These are phyloP conservation scores for Procambarus clarkii DNA, from an alignment of 1,140 invertebrate species.

Conservation along the genomic window DNA sequence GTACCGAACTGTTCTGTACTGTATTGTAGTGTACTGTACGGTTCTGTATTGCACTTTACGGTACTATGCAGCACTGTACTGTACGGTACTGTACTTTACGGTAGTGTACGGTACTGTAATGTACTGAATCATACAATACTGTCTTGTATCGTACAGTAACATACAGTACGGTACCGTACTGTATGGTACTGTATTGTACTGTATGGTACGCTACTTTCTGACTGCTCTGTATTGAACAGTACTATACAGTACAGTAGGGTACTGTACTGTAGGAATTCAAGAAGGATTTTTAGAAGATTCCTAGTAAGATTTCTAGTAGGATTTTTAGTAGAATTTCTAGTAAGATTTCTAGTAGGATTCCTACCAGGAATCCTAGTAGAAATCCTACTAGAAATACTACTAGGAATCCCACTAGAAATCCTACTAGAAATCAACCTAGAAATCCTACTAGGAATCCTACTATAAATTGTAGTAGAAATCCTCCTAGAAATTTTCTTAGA, in stretches of 20 bases:
- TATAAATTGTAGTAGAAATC: too few relatives aligned
- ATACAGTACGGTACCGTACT: constrained; percentile 66
- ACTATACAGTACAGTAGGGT: constrained; percentile 63
- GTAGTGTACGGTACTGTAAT: constrained; percentile 60
- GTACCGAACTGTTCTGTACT: constrained; percentile 14
- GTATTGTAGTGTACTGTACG: constrained; percentile 29
- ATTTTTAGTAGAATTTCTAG: too few relatives aligned
- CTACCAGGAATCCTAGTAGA: too few relatives aligned
- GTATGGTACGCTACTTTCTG: constrained; percentile 56
- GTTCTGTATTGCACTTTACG: constrained; percentile 44
- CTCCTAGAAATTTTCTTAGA: too few relatives aligned
- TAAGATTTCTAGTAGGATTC: too few relatives aligned
- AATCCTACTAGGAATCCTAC: too few relatives aligned
- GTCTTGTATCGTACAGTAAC: constrained; percentile 69
- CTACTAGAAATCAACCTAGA: too few relatives aligned
- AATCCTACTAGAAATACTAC: too few relatives aligned
- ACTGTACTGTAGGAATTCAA: too few relatives aligned
- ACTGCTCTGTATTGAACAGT: constrained; percentile 36
- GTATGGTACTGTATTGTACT: constrained; percentile 57
- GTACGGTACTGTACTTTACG: constrained; percentile 30
- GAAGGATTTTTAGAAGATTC: too few relatives aligned
- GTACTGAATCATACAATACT: constrained; percentile 51
- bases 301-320: too few relatives aligned
- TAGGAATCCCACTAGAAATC: too few relatives aligned
- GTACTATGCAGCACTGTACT: constrained; percentile 50